Conservation (phyloP, 2,797 vertebrate genomes). For the Chaetodon trifasciatus region DNA sequence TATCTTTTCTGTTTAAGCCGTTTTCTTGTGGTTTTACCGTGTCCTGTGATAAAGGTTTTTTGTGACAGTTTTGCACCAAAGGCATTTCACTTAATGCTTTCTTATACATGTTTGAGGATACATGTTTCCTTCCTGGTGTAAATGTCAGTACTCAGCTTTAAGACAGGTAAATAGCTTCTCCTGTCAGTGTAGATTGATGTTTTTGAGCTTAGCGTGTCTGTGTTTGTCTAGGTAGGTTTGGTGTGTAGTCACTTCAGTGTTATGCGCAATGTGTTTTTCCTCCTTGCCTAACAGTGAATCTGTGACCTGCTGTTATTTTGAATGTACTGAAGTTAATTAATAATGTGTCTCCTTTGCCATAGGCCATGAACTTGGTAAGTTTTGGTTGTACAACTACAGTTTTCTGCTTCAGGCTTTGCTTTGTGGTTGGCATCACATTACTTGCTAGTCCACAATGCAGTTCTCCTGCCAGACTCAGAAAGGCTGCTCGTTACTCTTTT, state of each 20-base stretch:
- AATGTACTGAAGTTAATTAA: slow-evolving; percentile 78
- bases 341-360: slow-evolving; percentile 83
- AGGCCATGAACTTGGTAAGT: slow-evolving; percentile 92
- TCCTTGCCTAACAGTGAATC: slow-evolving; percentile 36
- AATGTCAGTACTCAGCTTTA: background rate
- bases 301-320: slow-evolving; percentile 53
- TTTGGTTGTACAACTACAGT: slow-evolving; percentile 77
- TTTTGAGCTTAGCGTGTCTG: background rate
- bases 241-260: slow-evolving; percentile 6
- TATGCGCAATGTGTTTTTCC: slow-evolving; percentile 20
- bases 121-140: slow-evolving; percentile 3
- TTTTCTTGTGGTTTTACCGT: slow-evolving; percentile 59
- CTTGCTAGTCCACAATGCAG: slow-evolving; percentile 65
- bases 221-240: background rate
- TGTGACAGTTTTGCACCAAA: slow-evolving; percentile 35
- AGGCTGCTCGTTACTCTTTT: slow-evolving; percentile 62
- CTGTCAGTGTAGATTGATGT: slow-evolving; percentile 2
- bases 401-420: slow-evolving; percentile 81
- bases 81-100: slow-evolving; percentile 30
- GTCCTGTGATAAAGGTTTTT: slow-evolving; percentile 43
- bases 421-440: slow-evolving; percentile 77
- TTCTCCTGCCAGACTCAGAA: slow-evolving; percentile 63
- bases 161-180: slow-evolving; percentile 1
- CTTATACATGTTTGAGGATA: slow-evolving; percentile 22
- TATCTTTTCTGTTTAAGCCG: slow-evolving; percentile 40